Evolutionary conservation across 1,140 invertebrate species (phyloP).

Genomic region (Cyphomyrmex costatus): DNA sequence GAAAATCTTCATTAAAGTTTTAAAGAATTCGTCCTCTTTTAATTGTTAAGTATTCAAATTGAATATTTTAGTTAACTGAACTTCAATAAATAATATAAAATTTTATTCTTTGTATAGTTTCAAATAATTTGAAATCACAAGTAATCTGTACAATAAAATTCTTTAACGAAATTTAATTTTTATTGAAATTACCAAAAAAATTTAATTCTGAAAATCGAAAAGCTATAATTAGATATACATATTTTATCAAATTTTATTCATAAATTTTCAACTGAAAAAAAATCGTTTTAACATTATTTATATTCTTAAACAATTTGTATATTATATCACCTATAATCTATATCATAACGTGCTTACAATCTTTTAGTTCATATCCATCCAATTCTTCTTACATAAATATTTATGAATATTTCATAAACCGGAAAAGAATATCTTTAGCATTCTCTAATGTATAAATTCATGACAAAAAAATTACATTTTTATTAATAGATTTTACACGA

Average conservation of each 20-base stretch:
- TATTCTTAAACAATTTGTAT: neutral
- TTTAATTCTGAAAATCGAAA: neutral
- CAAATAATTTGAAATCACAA: neutral
- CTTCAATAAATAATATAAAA: neutral
- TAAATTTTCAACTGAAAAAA: neutral
- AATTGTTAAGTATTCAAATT: neutral
- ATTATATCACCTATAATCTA: neutral
- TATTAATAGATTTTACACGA: neutral
- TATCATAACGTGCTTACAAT: neutral
- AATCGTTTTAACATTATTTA: neutral
- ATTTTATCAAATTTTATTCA: neutral
- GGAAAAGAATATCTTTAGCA: neutral
- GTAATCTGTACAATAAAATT: neutral
- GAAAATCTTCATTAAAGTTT: neutral
- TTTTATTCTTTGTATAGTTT: neutral
- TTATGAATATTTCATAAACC: slow-evolving; percentile 33
- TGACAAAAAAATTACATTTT: slow-evolving; percentile 13
- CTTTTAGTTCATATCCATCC: neutral
- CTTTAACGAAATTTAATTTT: neutral
- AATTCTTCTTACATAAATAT: slow-evolving; percentile 1
- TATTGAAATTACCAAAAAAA: neutral
- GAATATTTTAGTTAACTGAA: neutral
- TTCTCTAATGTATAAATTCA: neutral
- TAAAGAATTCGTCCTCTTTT: neutral
- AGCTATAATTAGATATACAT: neutral